Evolutionary conservation across 2,113 vertebrate species (phyloP), one percentile per base, ranked within the genome.

Genomic region (Synchiropus splendidus): DNA sequence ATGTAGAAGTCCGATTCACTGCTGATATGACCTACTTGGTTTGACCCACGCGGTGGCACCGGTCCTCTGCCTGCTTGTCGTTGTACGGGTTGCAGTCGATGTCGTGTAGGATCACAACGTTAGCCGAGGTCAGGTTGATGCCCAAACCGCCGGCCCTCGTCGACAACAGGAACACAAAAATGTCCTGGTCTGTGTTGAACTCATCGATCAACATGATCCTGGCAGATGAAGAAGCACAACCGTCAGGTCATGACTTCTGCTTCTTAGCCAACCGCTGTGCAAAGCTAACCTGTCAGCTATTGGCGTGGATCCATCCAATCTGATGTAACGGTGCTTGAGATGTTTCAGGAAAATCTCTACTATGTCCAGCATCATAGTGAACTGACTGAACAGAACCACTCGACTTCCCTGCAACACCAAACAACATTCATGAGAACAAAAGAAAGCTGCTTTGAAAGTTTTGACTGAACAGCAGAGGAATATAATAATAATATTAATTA

Each of bases 51-150:
- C 94, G 84, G 37, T 99, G 95, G 73, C 94, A 97, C 33, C 94
- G 75, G 61, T 97, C 94, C 66, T 97, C 95, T 6, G 94, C 95
- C 75, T 99, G 95, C 54, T 97, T 97, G 70, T 98, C 95, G 2
- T 98, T 98, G 62, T 97, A 97, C 0, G 94, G 94, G 59, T 97
- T 99, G 67, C 86, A 95, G 60, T 97, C 93, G n/a, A 98, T 96
- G 70, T 99, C 95, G 2, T 99, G 95, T n/a, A 99, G 85, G 64
- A 99, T 90, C 35, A 99, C 94, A 2, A 92, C 83, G 5, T 98
- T 99, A 33, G 95, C 95, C 0, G 94, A 92, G 14, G 95, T 92
- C 35, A 99, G 84, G 67, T 98, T 99, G 70, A 99, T 96, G 49
- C 95, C 95, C 52, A 94, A 82, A 27, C 94, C 92, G 2, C 95